Percentiles rank a stretch among this genome's conserved stretches.
phyloP scores from a whole-genome alignment of 2,888 invertebrate genomes.

The Drosophila niveifrons region DNA sequence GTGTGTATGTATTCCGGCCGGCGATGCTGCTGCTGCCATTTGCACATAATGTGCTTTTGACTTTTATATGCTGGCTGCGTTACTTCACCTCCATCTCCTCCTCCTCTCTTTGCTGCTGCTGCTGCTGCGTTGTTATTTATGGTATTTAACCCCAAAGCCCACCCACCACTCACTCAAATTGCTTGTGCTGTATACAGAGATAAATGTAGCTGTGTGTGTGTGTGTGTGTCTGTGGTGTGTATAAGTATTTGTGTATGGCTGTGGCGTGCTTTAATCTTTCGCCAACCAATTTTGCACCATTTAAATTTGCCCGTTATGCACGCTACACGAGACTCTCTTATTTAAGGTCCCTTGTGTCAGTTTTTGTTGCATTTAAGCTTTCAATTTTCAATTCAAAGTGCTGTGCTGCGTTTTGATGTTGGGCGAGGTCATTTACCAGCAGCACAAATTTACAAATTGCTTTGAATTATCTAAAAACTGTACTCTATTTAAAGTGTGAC shows the following conservation, averaged over 20 bases:
- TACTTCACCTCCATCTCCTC: slow-evolving; percentile 41
- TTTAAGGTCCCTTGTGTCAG: slow-evolving; percentile 32
- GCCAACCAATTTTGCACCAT: slow-evolving; percentile 71
- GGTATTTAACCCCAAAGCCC: slow-evolving; percentile 70
- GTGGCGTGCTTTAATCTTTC: slow-evolving; percentile 71
- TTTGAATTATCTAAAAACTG: slow-evolving; percentile 1
- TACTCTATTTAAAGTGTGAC: not conserved
- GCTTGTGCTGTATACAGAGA: slow-evolving; percentile 38
- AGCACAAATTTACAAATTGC: not conserved
- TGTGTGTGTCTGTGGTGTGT: slow-evolving; percentile 19
- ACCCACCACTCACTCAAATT: slow-evolving; percentile 61
- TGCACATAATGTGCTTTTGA: slow-evolving; percentile 57
- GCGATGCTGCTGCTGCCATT: slow-evolving; percentile 30
- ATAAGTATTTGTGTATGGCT: slow-evolving; percentile 26
- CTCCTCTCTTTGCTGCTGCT: not conserved
- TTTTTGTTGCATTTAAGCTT: slow-evolving; percentile 70
- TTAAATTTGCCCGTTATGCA: slow-evolving; percentile 63
- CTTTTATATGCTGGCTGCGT: slow-evolving; percentile 64
- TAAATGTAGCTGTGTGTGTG: slow-evolving; percentile 4
- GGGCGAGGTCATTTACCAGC: slow-evolving; percentile 59
- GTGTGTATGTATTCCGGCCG: slow-evolving; percentile 48
- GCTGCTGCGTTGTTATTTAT: slow-evolving; percentile 69
- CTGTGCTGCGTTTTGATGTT: slow-evolving; percentile 43
- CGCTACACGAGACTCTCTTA: slow-evolving; percentile 16
- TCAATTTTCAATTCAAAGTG: slow-evolving; percentile 40